Evolutionary conservation across 2,797 vertebrate species (phyloP).

Genomic region (Hapalemur alaotrensis): DNA sequence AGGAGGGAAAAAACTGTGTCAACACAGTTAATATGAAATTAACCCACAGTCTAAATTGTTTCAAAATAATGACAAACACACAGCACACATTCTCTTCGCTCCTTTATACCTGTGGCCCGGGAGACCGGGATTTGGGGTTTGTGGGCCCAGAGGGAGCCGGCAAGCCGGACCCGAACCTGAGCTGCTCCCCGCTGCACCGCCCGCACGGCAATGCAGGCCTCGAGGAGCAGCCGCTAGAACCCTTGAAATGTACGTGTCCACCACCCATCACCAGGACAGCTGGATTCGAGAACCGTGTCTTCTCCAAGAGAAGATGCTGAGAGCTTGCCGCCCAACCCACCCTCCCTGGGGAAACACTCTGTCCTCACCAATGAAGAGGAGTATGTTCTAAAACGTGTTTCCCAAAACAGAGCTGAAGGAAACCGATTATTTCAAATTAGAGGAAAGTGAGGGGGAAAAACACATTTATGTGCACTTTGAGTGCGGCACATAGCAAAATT

Average conservation of each 20-base stretch:
- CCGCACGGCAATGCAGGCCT: background rate
- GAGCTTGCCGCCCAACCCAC: background rate
- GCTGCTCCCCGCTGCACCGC: fast-evolving
- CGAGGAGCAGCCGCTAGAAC: background rate
- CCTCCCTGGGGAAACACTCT: background rate
- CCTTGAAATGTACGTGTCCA: background rate
- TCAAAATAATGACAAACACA: background rate
- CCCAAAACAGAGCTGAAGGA: background rate
- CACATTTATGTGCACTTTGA: background rate
- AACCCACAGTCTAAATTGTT: background rate
- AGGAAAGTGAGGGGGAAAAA: background rate
- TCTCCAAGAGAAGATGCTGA: background rate
- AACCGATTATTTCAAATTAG: background rate
- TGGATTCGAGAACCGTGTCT: background rate
- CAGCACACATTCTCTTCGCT: background rate
- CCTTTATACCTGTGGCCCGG: background rate
- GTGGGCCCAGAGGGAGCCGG: no score
- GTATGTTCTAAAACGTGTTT: background rate
- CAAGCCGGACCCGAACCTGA: fast-evolving
- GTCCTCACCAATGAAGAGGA: background rate
- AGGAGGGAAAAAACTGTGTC: background rate
- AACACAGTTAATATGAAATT: background rate
- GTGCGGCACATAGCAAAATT: background rate
- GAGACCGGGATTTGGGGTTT: background rate
- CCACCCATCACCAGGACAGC: background rate